Evolutionary conservation across 2,888 invertebrate genomes (phyloP).

Genomic region (Lithophane ornitopus): DNA sequence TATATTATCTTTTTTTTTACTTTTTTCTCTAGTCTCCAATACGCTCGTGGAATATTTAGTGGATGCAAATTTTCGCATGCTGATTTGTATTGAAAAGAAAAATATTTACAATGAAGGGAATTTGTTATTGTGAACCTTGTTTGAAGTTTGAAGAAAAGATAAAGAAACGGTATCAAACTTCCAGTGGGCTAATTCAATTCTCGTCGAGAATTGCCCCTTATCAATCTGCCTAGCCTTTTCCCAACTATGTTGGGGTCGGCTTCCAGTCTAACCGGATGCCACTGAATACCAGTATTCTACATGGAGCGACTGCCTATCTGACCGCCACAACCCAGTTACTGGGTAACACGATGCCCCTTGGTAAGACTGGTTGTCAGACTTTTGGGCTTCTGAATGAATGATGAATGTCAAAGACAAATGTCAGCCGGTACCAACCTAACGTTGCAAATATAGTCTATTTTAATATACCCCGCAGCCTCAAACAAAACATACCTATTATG

Average conservation of each 20-base stretch:
- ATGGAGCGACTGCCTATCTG: too few relatives aligned
- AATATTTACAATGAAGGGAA: slow-evolving; percentile 44
- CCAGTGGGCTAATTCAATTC: neutral
- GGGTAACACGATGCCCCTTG: too few relatives aligned
- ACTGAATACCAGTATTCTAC: neutral
- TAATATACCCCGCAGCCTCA: too few relatives aligned
- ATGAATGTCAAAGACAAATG: too few relatives aligned
- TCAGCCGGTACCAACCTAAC: too few relatives aligned
- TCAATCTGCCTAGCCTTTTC: too few relatives aligned
- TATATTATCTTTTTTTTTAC: slow-evolving; percentile 1
- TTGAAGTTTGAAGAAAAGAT: slow-evolving; percentile 7
- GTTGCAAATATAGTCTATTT: too few relatives aligned
- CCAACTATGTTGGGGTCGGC: neutral
- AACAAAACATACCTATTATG: too few relatives aligned
- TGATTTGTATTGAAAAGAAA: slow-evolving; percentile 58
- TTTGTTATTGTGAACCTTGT: slow-evolving; percentile 14
- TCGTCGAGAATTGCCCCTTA: neutral
- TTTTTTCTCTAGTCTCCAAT: slow-evolving; percentile 23
- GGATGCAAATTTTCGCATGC: slow-evolving; percentile 40
- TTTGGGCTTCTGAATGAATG: too few relatives aligned
- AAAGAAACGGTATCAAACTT: neutral
- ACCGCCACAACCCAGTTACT: neutral
- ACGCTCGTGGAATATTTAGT: slow-evolving; percentile 49
- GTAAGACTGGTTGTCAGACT: too few relatives aligned
- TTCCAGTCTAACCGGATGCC: neutral